Evolutionary conservation across 2,888 invertebrate genomes (phyloP), one percentile per base, ranked within the genome.

Genomic region (Lagria hirta): DNA sequence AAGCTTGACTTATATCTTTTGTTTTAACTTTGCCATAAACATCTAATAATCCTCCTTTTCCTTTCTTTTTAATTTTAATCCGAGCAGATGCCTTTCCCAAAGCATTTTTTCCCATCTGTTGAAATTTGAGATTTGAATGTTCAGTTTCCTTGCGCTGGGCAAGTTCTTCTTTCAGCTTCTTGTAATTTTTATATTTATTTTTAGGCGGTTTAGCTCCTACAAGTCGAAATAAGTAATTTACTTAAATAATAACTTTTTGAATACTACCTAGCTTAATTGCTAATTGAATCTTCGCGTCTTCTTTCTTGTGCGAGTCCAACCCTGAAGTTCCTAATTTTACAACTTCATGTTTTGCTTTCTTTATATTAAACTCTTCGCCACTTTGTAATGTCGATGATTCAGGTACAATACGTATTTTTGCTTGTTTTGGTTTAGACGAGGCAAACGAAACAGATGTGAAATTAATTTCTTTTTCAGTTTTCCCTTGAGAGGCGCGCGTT

Each of bases 301-400:
- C 79, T 60, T 88, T 86, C 61, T 85, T 82, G 5, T 76, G 73
- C 2, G 81, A 74, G 41, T 82, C 77, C 38, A 90, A 82, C 35
- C 88, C 89, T 14, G 81, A 80, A 73, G 88, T 85, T 17, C 89
- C 91, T 69, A 92, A 88, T 62, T 86, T 89, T 4, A 88, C 80
- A 3, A 94, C 80, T 65, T 94, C 93, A 68, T 85, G 83, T 34
- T 88, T 78, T 1, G 86, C 83, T 60, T 76, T 81, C 57, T 87
- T 88, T 58, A 93, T 80, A 56, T 88, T 84, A 48, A 86, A 73
- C 59, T 83, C 81, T 27, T 71, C 67, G 27, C 62, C 48, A 8
- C 44, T 63, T 66, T n/a, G n/a, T n/a, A n/a, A n/a, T n/a, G n/a
- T n/a, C n/a, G n/a, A n/a, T n/a, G 21, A n/a, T n/a, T n/a, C n/a